Evolutionary conservation across 2,797 vertebrate genomes (phyloP).

Genomic region (Tauraco hartlaubi): DNA sequence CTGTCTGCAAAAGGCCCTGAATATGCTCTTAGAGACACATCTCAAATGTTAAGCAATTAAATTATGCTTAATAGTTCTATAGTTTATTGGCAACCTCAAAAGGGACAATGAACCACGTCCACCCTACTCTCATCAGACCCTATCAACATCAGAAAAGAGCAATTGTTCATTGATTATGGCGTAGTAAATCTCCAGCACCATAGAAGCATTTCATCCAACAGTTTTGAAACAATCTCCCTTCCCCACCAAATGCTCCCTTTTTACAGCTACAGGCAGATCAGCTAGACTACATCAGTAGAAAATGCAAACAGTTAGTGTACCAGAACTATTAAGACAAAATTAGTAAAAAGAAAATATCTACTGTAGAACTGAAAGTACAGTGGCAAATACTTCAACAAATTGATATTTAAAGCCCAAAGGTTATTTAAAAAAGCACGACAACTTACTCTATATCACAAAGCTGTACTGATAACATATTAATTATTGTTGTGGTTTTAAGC

Average conservation of each 20-base stretch:
- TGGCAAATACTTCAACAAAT: not conserved
- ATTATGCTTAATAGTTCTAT: not conserved
- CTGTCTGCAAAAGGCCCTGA: not conserved
- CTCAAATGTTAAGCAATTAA: conserved; percentile 31
- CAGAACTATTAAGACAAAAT: not conserved
- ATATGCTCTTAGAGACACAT: not conserved
- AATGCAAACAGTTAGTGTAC: not conserved
- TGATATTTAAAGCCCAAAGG: not conserved
- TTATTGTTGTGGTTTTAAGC: not conserved
- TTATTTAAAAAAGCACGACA: not conserved
- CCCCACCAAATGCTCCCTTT: not conserved
- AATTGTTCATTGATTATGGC: conserved; percentile 44
- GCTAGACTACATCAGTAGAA: not conserved
- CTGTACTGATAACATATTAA: not conserved
- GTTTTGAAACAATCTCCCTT: not conserved
- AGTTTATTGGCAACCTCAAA: conserved; percentile 29
- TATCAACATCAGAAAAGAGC: conserved; percentile 13
- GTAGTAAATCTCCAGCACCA: not conserved
- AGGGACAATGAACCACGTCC: not conserved
- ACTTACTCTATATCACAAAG: not conserved
- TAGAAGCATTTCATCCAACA: not conserved
- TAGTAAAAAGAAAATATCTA: not conserved
- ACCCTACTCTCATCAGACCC: not conserved
- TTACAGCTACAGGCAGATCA: not conserved
- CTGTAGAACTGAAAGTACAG: not conserved